Base-by-base conservation (phyloP, 2,797 vertebrate species). In the Lutra lutra region DNA sequence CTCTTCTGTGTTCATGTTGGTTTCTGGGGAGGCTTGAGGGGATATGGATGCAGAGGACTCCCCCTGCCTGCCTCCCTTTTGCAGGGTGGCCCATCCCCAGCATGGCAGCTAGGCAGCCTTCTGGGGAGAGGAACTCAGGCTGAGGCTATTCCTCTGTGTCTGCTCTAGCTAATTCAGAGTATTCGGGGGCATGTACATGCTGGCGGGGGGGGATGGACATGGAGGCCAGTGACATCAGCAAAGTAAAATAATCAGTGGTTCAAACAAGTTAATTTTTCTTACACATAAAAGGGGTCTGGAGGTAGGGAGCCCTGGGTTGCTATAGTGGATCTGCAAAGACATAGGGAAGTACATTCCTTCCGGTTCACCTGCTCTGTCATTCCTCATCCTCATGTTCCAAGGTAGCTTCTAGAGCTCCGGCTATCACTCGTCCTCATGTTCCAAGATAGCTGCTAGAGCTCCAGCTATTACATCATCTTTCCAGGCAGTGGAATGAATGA, bases 261-360 rank as follows among this genome's bases (percentile, higher is more conserved):
- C 83, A 79, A 80, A 62, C 64, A 88, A 78, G 46, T 86, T 66
- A 27, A 14, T 48, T 70, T 95, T 95, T 40, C 62, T 92, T 46
- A 54, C 29, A 51, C 10, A 2, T 70, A 14, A 87, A 38, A 54
- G 56, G 86, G 38, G 25, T 29, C n/a, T 18, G 23, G 29, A 80
- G 62, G 40, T 56, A 64, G 66, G 78, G 89, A 72, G 40, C 56
- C 46, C 23, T 29, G 4, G 15, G 64, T 60, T 43, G 20, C 4
- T 40, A 8, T 17, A 29, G 75, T 68, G 51, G n/a, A 14, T 27
- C 48, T 3, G 11, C 82, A 78, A 25, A 89, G 32, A 54, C 48
- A 10, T 25, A 10, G 35, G 25, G 48, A 77, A 82, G 35, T 88
- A 73, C 60, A 51, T 12, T 80, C 54, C n/a, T 82, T 89, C 54